Base-by-base conservation (phyloP, 2,888 invertebrate species). In the Lycaena phlaeas region DNA sequence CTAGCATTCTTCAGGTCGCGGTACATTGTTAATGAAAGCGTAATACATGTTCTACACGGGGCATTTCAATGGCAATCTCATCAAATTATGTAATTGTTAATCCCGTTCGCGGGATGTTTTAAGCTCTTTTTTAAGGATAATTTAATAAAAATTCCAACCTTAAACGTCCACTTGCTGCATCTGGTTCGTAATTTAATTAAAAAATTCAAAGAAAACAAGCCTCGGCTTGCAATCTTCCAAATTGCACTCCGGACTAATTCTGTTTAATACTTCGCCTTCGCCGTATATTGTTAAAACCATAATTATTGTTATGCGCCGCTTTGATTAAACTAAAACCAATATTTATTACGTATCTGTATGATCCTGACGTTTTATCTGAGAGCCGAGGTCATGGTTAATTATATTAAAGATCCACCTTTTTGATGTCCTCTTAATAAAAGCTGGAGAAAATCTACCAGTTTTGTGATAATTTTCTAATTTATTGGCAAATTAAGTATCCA, bases 261-360 rank as follows among this genome's bases (percentile, higher is more conserved):
- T 59, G 63, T 71, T 77, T 77, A 78, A 78, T 69, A 78, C 73
- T 63, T 74, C 64, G 69, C 61, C 63, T 75, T 75, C 71, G 73
- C 75, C 71, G 70, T 71, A 78, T 74, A 79, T 77, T 79, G 81
- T 77, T 65, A 74, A 78, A n/a, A n/a, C n/a, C 18, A 60, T 78
- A 79, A 82, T 81, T 57, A 79, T 77, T 72, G 69, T 79, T 81
- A 69, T 57, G 54, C 55, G 43, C 43, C 55, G 61, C 75, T 77
- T 77, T 77, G 79, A 84, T 84, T 79, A 81, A 82, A 78, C 72
- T 61, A 79, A 82, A 84, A 78, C 78, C 77, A 84, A 82, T 79
- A 81, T 73, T 82, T 82, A 82, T 63, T 61, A 53, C 65, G 72
- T 75, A 78, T 78, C 73, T 71, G 67, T 56, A 49, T 59, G 44